Conservation (phyloP, 2,797 vertebrate genomes). For the Sebastes dallii region DNA sequence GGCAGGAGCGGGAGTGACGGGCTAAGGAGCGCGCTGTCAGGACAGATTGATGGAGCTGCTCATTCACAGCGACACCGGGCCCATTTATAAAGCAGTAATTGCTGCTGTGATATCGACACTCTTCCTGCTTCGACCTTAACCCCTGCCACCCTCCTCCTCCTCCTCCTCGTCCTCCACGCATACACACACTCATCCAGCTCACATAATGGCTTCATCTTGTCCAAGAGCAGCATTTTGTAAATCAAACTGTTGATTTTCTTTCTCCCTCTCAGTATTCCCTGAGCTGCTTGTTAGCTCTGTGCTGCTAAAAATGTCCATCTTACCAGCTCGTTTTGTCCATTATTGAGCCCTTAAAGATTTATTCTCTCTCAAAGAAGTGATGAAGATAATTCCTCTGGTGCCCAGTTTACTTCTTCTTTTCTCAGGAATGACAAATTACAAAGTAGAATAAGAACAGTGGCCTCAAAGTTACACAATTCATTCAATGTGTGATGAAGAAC, state of each 20-base stretch:
- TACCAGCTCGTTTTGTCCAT: background rate
- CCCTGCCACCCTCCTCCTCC: constrained; percentile 69
- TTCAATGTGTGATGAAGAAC: background rate
- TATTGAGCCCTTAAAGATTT: background rate
- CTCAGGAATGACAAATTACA: background rate
- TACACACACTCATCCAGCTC: constrained; percentile 32
- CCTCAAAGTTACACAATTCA: background rate
- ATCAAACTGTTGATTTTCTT: constrained; percentile 59
- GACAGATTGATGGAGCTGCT: constrained; percentile 87
- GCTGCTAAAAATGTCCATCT: background rate
- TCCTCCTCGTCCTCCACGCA: constrained; percentile 2
- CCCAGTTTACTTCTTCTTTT: background rate
- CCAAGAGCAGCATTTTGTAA: constrained; percentile 38
- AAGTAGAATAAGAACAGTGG: background rate
- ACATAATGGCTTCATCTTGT: constrained; percentile 49
- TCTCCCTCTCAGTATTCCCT: constrained; percentile 16
- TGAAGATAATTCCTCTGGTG: background rate
- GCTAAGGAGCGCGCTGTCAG: constrained; percentile 84
- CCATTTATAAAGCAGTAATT: constrained; percentile 92
- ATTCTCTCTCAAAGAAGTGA: background rate
- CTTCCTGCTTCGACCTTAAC: constrained; percentile 87
- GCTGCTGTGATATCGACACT: constrained; percentile 88
- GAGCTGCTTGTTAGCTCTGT: constrained; percentile 39
- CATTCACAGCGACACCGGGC: constrained; percentile 84
- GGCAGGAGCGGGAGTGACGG: constrained; percentile 86